A percentile compares a stretch with the other conserved stretches of the same genome.
Evolutionary conservation across 2,113 vertebrate species (phyloP).

Genomic region (Baryphthengus martii): DNA sequence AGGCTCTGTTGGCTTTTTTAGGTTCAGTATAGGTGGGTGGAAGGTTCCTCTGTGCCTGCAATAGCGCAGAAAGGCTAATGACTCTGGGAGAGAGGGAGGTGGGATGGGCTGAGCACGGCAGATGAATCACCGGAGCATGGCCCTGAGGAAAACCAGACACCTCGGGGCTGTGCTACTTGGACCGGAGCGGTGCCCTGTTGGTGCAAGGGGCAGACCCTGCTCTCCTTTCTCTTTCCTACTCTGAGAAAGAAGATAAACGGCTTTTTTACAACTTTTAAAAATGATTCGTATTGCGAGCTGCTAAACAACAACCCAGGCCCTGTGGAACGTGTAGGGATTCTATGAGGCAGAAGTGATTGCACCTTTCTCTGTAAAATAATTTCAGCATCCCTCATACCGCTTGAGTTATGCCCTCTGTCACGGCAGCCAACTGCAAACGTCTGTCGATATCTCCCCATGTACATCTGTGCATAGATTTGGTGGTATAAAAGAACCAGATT

Average conservation of each 20-base stretch:
- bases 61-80: not conserved
- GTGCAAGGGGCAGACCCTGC: not conserved
- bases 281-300: not conserved
- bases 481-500: not conserved
- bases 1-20: not conserved
- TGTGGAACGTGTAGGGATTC: not conserved
- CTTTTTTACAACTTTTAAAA: not conserved
- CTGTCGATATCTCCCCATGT: not conserved
- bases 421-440: not conserved
- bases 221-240: not conserved
- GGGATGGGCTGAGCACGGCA: not conserved
- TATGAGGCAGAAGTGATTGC: not conserved
- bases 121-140: not conserved
- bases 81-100: not conserved
- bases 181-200: not conserved
- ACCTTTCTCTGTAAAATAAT: not conserved
- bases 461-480: not conserved
- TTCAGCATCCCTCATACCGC: not conserved
- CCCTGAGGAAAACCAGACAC: not conserved
- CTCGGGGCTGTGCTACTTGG: not conserved
- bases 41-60: not conserved
- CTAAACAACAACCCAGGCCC: not conserved
- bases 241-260: not conserved
- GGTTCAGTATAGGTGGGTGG: not conserved
- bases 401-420: constrained; percentile 9